Base-by-base conservation (phyloP, 1,140 invertebrate genomes). In the Drosophila aff. region DNA sequence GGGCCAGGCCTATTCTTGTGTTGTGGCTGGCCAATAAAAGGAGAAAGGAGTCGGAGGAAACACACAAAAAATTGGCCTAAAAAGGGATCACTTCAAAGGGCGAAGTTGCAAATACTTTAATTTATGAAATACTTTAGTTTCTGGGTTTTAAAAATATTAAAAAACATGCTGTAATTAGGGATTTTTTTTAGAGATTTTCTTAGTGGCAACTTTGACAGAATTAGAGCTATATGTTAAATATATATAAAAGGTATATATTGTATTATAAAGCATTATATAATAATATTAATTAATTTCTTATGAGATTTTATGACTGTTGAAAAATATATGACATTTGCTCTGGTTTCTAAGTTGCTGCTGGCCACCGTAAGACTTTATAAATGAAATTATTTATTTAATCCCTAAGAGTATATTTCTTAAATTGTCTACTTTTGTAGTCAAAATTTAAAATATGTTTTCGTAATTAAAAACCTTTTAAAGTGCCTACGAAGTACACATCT, bases 11-110 rank as follows among this genome's bases (percentile, higher is more conserved):
- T 18, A 31, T 38, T 31, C 62, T 40, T 52, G 21, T 71, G 47
- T 71, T 72, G 52, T 31, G 69, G 67, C 53, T n/a, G 68, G 44
- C 21, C 44, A 46, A 31, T 36, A 38, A 44, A 23, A 23, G 23
- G 23, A 23, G 23, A 23, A 28, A 49, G 41, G 49, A 23, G 28
- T 36, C n/a, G 26, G 38, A 21, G 28, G 38, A n/a, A 15, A 10
- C 16, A n/a, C 15, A 10, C 8, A n/a, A 28, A 28, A 50, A 50
- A n/a, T 23, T 41, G 23, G 18, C 38, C 26, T 16, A 38, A 21
- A 52, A 52, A 33, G 1, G 11, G 28, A 0, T 18, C 31, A 10
- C 4, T 11, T 44, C 6, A 26, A 28, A 15, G n/a, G 23, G 4
- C 31, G 18, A 36, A 16, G 36, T 33, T 31, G 3, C 0, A n/a